Evolutionary conservation across 2,113 vertebrate genomes (phyloP).

Genomic region (Nothoprocta pentlandii): DNA sequence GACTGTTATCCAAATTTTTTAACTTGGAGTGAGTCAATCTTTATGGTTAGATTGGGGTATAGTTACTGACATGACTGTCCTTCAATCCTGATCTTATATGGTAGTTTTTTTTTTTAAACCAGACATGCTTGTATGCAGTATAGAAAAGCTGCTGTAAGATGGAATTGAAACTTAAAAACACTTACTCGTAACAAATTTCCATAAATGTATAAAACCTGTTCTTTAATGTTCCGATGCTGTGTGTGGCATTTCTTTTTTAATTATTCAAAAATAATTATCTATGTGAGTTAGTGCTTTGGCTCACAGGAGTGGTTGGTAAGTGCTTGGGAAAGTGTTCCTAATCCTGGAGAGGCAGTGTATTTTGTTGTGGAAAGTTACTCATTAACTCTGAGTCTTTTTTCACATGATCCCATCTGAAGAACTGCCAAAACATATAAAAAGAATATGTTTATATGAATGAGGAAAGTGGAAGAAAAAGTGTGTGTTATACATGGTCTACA

Average conservation of each 20-base stretch:
- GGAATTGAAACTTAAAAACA: not conserved
- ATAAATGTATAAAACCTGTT: too few relatives aligned
- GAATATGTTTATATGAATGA: not conserved
- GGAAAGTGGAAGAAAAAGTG: not conserved
- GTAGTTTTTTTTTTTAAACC: not conserved
- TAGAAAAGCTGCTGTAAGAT: not conserved
- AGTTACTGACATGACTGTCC: not conserved
- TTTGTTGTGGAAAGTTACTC: conserved; percentile 11
- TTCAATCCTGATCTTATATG: not conserved
- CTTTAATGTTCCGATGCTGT: not conserved
- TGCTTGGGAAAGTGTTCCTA: not conserved
- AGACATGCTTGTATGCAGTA: not conserved
- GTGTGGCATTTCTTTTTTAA: not conserved
- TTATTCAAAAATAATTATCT: not conserved
- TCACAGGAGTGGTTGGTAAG: not conserved
- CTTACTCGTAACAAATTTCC: too few relatives aligned
- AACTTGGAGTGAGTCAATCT: not conserved
- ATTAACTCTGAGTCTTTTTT: conserved; percentile 2
- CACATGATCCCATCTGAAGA: not conserved
- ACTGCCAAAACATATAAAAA: conserved; percentile 26
- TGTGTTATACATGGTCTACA: not conserved
- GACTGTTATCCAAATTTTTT: not conserved
- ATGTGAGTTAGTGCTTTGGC: not conserved
- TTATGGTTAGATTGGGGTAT: not conserved
- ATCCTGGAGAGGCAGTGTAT: not conserved